phyloP scores from a whole-genome alignment of 35 echinoderm and acorn worm species.

The Stichopus chloronotus region DNA sequence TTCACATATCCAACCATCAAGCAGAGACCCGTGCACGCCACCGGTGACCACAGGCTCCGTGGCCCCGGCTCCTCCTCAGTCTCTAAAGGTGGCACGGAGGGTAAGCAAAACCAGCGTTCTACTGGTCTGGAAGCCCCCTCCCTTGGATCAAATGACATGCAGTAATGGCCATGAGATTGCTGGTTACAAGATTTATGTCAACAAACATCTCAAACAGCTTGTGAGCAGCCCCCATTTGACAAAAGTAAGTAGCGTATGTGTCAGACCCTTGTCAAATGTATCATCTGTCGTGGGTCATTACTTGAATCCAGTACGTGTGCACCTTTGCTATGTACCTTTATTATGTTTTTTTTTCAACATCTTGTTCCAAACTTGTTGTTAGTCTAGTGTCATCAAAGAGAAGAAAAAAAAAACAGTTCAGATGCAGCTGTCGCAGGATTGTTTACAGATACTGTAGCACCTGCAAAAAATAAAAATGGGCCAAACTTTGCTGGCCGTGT shows the following conservation, averaged over 20 bases:
- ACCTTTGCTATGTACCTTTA: too few relatives aligned
- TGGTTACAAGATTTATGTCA: constrained; percentile 91
- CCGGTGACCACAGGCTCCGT: not conserved
- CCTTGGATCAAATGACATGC: constrained; percentile 63
- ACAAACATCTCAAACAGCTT: constrained; percentile 86
- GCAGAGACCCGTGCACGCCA: not conserved
- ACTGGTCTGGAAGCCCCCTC: constrained; percentile 79
- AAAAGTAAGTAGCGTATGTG: constrained; percentile 68
- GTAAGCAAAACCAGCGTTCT: constrained; percentile 77
- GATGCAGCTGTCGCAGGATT: too few relatives aligned
- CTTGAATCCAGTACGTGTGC: not conserved
- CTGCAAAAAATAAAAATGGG: too few relatives aligned
- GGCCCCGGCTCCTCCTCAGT: constrained; percentile 54
- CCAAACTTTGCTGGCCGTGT: too few relatives aligned
- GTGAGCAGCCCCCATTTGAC: constrained; percentile 84
- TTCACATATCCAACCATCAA: not conserved
- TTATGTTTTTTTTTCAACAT: too few relatives aligned
- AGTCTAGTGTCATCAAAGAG: too few relatives aligned
- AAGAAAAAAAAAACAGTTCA: too few relatives aligned
- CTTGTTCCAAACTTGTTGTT: too few relatives aligned
- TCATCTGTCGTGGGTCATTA: not conserved
- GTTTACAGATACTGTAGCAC: too few relatives aligned
- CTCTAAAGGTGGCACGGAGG: constrained; percentile 60
- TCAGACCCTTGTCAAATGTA: not conserved
- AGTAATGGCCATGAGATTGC: constrained; percentile 83